Base-by-base conservation (phyloP, 2,797 vertebrate species). In the Carduelis carduelis region DNA sequence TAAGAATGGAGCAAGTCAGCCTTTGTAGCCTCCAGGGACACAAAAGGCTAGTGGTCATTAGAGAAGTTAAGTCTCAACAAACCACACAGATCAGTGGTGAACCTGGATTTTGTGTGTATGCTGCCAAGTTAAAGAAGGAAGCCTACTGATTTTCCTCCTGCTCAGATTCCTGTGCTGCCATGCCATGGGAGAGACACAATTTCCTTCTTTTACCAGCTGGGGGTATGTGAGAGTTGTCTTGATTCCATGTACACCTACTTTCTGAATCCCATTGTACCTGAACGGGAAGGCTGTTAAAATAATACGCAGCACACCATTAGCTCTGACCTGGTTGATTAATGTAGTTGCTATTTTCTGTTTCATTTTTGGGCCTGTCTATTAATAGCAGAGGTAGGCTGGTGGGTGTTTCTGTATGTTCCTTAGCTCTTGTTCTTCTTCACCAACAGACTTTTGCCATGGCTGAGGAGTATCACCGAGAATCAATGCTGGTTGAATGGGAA, bases 401-500 rank as follows among this genome's bases (percentile, higher is more conserved):
- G 69, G 14, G 9, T 71, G 26, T 59, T 68, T 64, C 32, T 70
- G 0, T 30, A 12, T 76, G 32, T 87, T 74, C n/a, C 32, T 81
- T 56, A 69, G 44, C 26, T 79, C 64, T 57, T 44, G 17, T 85
- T 77, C 20, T 85, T 87, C 49, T 84, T 60, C 39, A 60, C 74
- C 78, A 34, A 49, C 97, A 99, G 99, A 99, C 99, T 3, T 99
- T 99, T 96, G 98, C 98, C 71, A 97, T 99, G 98, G 99, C 99
- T 59, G 99, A 99, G 86, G 99, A 99, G 93, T 99, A 99, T 96
- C 99, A 99, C 89, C 98, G 99, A 26, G 99, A 99, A 95, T 99
- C 99, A 23, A 99, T 99, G 99, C 96, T 99, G 98, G 99, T 99
- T 30, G 99, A 99, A 92, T 99, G 99, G 99, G 99, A 99, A 96